Evolutionary conservation across 2,888 invertebrate species (phyloP).

Genomic region (Spodoptera picta): DNA sequence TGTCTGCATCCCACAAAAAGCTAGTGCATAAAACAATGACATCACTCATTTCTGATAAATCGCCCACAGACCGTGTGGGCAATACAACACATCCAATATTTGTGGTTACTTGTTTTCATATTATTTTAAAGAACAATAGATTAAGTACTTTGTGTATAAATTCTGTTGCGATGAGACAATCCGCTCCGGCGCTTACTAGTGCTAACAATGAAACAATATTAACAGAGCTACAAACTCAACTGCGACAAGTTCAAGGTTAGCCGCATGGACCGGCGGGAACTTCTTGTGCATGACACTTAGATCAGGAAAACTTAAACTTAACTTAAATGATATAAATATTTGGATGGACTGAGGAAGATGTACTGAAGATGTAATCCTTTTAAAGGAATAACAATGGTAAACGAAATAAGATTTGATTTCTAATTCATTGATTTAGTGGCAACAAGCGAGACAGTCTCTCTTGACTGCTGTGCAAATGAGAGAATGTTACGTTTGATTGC

Average conservation of each 20-base stretch:
- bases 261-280: too few relatives aligned
- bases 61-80: conserved; percentile 49
- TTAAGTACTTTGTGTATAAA: conserved; percentile 10
- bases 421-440: too few relatives aligned
- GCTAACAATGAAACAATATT: neutral
- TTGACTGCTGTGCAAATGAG: too few relatives aligned
- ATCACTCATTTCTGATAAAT: conserved; percentile 51
- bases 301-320: too few relatives aligned
- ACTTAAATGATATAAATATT: too few relatives aligned
- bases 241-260: conserved; percentile 6
- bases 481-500: too few relatives aligned
- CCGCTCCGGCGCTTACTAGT: neutral
- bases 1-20: conserved; percentile 37
- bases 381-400: too few relatives aligned
- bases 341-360: too few relatives aligned
- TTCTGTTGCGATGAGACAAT: conserved; percentile 9
- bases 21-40: conserved; percentile 39
- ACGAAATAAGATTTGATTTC: too few relatives aligned
- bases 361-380: too few relatives aligned
- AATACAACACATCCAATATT: conserved; percentile 47
- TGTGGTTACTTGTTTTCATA: conserved; percentile 25
- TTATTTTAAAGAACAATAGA: neutral
- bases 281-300: too few relatives aligned
- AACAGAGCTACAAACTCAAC: neutral
- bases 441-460: too few relatives aligned